Percentiles rank a stretch among this genome's conserved stretches.
Conservation (phyloP, 2,888 invertebrate species). For the Brachyopa scutellaris region DNA sequence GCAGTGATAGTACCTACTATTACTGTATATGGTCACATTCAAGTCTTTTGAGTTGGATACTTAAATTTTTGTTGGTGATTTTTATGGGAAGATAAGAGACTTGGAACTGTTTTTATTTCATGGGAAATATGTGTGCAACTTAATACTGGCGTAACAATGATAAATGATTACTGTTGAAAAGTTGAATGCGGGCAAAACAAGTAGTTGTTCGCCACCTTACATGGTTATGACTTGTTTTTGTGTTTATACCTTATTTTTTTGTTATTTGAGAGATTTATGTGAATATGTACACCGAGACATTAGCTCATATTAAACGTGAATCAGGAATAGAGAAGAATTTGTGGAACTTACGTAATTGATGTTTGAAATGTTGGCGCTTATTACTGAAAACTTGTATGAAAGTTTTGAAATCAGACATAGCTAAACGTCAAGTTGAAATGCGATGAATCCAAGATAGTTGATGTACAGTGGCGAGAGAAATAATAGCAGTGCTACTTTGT, state of each 20-base stretch:
- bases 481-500: no score
- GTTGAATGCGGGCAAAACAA: slow-evolving; percentile 48
- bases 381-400: no score
- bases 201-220: slow-evolving; percentile 23
- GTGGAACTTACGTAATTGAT: slow-evolving; percentile 21
- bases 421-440: no score
- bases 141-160: slow-evolving; percentile 49
- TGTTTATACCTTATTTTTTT: neutral
- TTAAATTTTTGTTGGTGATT: slow-evolving; percentile 33
- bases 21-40: slow-evolving; percentile 42
- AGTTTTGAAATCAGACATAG: no score
- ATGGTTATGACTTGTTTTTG: slow-evolving; percentile 26
- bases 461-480: no score
- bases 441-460: no score
- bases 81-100: slow-evolving; percentile 56
- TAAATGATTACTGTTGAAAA: slow-evolving; percentile 42
- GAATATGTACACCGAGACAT: slow-evolving; percentile 16
- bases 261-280: slow-evolving; percentile 15
- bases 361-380: neutral
- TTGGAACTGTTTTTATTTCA: slow-evolving; percentile 43
- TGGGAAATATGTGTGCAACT: slow-evolving; percentile 27
- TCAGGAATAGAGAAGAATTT: slow-evolving; percentile 17
- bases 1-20: slow-evolving; percentile 45
- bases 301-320: slow-evolving; percentile 39
- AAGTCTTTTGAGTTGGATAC: slow-evolving; percentile 37